phyloP scores from a whole-genome alignment of 1,140 invertebrate species.

The Drosophila sp. region DNA sequence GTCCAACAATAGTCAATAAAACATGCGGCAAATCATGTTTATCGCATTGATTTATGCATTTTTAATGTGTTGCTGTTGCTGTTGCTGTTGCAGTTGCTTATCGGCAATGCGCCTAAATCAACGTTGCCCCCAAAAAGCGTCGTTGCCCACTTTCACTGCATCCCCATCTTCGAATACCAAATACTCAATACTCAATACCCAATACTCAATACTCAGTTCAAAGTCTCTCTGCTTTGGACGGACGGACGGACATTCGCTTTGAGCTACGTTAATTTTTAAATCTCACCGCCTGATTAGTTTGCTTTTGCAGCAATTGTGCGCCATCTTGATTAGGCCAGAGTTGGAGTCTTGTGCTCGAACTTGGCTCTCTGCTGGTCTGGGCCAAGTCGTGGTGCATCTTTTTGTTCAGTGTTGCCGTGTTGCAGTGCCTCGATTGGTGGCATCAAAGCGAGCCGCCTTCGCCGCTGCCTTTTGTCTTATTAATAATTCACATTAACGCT shows the following conservation, averaged over 20 bases:
- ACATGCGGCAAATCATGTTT: conserved; percentile 85
- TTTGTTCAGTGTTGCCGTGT: conserved; percentile 17
- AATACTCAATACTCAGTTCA: conserved; percentile 4
- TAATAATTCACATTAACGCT: conserved; percentile 85
- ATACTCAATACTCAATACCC: conserved; percentile 15
- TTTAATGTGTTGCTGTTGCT: conserved; percentile 84
- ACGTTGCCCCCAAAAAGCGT: conserved; percentile 52
- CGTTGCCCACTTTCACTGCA: conserved; percentile 71
- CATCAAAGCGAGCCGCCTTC: conserved; percentile 72
- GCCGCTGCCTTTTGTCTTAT: conserved; percentile 84
- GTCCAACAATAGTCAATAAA: conserved; percentile 83
- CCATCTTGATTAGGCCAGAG: conserved; percentile 75
- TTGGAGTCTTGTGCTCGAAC: conserved; percentile 26
- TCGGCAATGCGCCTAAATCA: conserved; percentile 82
- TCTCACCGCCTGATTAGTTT: conserved; percentile 85
- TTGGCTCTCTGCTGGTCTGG: conserved; percentile 1
- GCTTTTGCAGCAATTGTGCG: conserved; percentile 62
- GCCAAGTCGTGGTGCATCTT: conserved; percentile 38
- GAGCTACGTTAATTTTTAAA: conserved; percentile 84
- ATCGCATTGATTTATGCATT: conserved; percentile 85
- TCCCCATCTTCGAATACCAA: conserved; percentile 15
- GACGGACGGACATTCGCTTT: conserved; percentile 43
- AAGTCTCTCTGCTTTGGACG: conserved; percentile 12
- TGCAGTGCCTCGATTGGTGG: conserved; percentile 7
- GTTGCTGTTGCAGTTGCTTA: conserved; percentile 84